A percentile compares a stretch with the other conserved stretches of the same genome.
phyloP scores from a whole-genome alignment of 2,888 invertebrate species.

The Chaetoderma sp. region DNA sequence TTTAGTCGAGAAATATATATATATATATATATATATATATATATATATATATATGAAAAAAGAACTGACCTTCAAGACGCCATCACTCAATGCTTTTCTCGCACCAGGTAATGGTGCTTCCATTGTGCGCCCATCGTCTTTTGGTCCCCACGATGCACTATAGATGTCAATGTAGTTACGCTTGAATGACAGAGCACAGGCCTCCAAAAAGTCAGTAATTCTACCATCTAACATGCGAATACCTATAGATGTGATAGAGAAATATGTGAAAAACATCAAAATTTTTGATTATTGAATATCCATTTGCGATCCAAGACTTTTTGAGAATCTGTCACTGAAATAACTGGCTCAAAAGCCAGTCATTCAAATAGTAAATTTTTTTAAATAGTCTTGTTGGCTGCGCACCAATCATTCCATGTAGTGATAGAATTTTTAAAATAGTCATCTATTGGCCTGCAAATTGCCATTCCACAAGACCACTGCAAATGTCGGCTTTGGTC shows the following conservation, averaged over 20 bases:
- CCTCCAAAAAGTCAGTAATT: conserved; percentile 66
- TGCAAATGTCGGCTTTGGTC: neutral
- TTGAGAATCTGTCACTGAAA: no score
- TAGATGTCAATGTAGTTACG: conserved; percentile 61
- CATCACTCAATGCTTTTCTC: conserved; percentile 79
- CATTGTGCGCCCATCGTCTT: conserved; percentile 87
- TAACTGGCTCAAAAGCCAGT: no score
- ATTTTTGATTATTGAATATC: no score
- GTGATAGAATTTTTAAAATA: no score
- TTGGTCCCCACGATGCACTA: conserved; percentile 78
- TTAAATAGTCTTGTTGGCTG: no score
- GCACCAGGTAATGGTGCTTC: conserved; percentile 88
- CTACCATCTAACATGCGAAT: conserved; percentile 65
- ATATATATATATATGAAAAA: no score
- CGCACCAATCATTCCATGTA: neutral
- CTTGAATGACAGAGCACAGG: conserved; percentile 58
- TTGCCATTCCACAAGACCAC: no score
- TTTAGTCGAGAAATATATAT: no score
- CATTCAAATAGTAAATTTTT: no score
- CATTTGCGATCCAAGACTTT: neutral
- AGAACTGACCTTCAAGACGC: conserved; percentile 76
- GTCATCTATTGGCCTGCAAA: no score
- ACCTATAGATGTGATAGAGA: conserved; percentile 43
- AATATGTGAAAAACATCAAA: neutral
- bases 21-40: no score